Evolutionary conservation across 2,113 vertebrate species (phyloP).

Genomic region (Oxygymnocypris stewartii): DNA sequence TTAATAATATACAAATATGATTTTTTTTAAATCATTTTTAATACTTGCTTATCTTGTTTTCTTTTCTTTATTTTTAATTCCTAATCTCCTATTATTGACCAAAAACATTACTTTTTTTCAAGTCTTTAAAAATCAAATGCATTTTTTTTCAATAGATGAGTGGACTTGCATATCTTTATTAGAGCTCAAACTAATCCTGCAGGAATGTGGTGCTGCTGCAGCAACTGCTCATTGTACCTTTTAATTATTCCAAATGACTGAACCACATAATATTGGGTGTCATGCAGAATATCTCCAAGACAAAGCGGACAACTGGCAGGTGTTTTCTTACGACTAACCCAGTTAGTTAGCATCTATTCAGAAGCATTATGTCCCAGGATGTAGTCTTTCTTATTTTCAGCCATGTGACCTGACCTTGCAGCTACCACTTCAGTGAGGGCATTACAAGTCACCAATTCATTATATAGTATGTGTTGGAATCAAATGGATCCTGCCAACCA

Average conservation of each 20-base stretch:
- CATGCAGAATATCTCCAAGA: conserved; percentile 23
- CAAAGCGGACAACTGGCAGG: neutral
- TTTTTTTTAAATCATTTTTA: neutral
- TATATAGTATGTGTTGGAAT: neutral
- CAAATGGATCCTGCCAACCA: neutral
- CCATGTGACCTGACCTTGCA: conserved; percentile 5
- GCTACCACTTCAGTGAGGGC: neutral
- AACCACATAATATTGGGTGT: conserved; percentile 26
- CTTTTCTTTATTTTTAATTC: neutral
- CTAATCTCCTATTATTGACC: neutral
- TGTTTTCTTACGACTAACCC: neutral
- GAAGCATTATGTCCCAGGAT: neutral
- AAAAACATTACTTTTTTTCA: no score
- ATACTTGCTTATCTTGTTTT: neutral
- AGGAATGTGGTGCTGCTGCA: conserved; percentile 26
- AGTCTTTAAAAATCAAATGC: neutral
- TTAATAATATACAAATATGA: neutral
- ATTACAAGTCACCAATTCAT: conserved; percentile 28
- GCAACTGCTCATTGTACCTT: conserved; percentile 19
- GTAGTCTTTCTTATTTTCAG: conserved; percentile 12
- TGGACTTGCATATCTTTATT: neutral
- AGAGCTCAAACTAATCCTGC: conserved; percentile 13
- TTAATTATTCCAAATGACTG: conserved; percentile 40
- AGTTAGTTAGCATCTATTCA: conserved; percentile 15
- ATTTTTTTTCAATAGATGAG: neutral